These are phyloP conservation scores for Kradibia gibbosae DNA, from an alignment of 1,140 invertebrate species.

Conservation along the genomic window DNA sequence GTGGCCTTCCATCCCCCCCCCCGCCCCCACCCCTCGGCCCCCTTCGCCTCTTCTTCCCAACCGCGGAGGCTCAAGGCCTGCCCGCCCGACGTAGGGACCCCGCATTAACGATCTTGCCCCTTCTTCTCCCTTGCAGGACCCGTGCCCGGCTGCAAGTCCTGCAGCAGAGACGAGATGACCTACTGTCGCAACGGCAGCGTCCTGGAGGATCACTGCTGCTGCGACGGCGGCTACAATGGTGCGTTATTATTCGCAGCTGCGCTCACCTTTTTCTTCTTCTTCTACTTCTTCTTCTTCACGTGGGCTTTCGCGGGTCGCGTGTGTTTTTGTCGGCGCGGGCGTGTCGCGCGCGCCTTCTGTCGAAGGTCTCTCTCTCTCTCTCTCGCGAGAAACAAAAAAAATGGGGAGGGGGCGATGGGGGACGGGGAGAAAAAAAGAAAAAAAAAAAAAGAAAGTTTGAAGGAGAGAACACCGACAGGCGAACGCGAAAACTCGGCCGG, in stretches of 20 bases:
- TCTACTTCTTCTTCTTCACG: not conserved
- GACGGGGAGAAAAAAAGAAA: no score
- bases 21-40: no score
- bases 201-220: slow-evolving; percentile 82
- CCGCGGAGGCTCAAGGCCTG: no score
- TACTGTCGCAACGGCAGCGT: slow-evolving; percentile 78
- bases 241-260: slow-evolving; percentile 12
- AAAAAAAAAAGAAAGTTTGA: no score
- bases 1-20: no score
- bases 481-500: not conserved
- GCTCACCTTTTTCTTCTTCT: not conserved
- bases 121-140: slow-evolving; percentile 68
- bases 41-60: not conserved
- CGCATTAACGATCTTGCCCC: no score
- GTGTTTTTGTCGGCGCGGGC: not conserved
- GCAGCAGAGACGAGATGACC: slow-evolving; percentile 75
- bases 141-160: slow-evolving; percentile 77
- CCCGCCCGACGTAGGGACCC: no score
- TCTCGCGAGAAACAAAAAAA: no score
- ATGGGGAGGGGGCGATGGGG: no score
- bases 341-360: no score
- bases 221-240: slow-evolving; percentile 73
- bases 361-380: no score
- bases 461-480: not conserved
- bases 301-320: not conserved